Percentiles rank a stretch among this genome's conserved stretches.
phyloP scores from a whole-genome alignment of 1,140 invertebrate genomes.

The Drosophila kikkawai region DNA sequence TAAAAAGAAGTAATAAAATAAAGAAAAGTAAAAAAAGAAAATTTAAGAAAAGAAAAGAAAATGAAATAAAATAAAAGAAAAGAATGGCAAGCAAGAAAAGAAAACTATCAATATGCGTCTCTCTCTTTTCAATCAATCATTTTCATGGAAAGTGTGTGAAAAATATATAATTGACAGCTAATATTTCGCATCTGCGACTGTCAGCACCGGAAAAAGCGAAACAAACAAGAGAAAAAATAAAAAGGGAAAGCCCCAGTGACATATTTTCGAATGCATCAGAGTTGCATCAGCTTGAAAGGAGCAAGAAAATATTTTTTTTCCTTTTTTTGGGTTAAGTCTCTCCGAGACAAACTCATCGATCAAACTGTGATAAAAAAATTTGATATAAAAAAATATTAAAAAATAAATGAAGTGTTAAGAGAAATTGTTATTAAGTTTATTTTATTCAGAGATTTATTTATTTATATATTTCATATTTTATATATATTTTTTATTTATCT shows the following conservation, averaged over 20 bases:
- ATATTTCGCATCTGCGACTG: constrained; percentile 68
- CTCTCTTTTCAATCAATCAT: constrained; percentile 35
- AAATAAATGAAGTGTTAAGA: too few relatives aligned
- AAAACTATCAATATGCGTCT: constrained; percentile 28
- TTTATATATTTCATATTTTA: too few relatives aligned
- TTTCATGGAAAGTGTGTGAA: constrained; percentile 5
- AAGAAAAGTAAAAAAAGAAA: neutral
- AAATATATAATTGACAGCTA: constrained; percentile 71
- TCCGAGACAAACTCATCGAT: constrained; percentile 64
- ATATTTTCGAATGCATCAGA: constrained; percentile 40
- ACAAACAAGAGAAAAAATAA: constrained; percentile 1
- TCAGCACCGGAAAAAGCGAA: neutral
- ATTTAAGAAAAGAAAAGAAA: neutral
- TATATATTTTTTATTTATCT: neutral
- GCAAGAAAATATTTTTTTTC: neutral
- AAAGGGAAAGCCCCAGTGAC: constrained; percentile 32
- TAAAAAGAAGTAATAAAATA: neutral
- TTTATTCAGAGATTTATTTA: too few relatives aligned
- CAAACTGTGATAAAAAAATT: constrained; percentile 53
- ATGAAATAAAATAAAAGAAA: neutral
- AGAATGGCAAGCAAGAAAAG: neutral
- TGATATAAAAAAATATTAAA: neutral
- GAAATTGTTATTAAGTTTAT: neutral
- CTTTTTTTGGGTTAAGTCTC: constrained; percentile 20
- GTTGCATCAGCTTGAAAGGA: constrained; percentile 13